Evolutionary conservation across 2,797 vertebrate genomes (phyloP).

Genomic region (Naso thynnoides): DNA sequence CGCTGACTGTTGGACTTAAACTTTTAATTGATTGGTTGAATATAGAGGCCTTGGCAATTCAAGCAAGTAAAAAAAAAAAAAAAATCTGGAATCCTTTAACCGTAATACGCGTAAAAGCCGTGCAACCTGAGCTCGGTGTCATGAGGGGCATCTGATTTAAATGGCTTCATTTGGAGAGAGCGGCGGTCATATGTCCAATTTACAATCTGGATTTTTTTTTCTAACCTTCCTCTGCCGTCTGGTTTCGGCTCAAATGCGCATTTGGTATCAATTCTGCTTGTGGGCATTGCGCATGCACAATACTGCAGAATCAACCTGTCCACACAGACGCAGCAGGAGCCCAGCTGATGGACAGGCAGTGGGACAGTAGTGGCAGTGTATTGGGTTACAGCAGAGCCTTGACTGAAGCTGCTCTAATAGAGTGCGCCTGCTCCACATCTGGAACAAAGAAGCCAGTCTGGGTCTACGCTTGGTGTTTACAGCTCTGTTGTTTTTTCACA

Average conservation of each 20-base stretch:
- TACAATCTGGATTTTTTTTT: constrained; percentile 9
- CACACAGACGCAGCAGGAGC: constrained; percentile 7
- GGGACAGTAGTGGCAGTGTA: constrained; percentile 55
- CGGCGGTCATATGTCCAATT: constrained; percentile 47
- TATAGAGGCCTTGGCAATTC: constrained; percentile 37
- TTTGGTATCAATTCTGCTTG: constrained; percentile 49
- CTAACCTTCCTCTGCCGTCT: constrained; percentile 13
- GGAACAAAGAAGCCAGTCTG: constrained; percentile 82
- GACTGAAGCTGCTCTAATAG: constrained; percentile 45
- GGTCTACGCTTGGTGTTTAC: constrained; percentile 81
- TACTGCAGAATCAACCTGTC: constrained; percentile 31
- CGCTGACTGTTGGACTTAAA: constrained; percentile 57
- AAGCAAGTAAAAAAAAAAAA: constrained; percentile 3
- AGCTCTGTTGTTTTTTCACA: constrained; percentile 85
- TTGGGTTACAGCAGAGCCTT: constrained; percentile 45
- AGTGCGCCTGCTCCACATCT: constrained; percentile 76
- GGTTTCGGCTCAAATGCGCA: constrained; percentile 34
- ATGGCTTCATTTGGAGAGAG: constrained; percentile 51
- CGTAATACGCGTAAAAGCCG: constrained; percentile 38
- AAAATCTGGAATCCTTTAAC: constrained; percentile 55
- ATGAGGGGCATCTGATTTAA: constrained; percentile 49
- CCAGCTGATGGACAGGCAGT: constrained; percentile 49
- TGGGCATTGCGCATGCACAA: constrained; percentile 9
- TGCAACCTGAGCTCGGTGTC: constrained; percentile 60
- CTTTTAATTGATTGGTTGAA: constrained; percentile 71